Evolutionary conservation across 2,888 invertebrate species (phyloP), one percentile per base, ranked within the genome.

Genomic region (Nomada ruficornis): DNA sequence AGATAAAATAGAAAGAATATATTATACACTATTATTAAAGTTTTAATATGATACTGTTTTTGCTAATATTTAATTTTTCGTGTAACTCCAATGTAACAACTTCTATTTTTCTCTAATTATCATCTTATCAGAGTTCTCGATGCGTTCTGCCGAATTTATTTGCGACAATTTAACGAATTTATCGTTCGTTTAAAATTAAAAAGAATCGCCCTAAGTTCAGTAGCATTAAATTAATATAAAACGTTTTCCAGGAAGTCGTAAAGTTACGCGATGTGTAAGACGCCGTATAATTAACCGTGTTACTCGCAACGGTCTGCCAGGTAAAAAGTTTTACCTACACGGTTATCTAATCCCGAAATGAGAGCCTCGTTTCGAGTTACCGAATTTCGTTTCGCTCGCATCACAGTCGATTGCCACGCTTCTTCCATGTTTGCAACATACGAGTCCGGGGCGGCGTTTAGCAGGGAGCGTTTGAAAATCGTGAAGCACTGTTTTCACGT

Each of bases 401-500:
- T 36, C 26, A 44, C 20, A 4, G 20, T 13, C 13, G 26, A 74
- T 74, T 44, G 44, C 59, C 47, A 71, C 65, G 75, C 59, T 36
- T 75, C 18, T 52, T 62, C 65, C 15, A 50, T 50, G 26, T 13
- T 64, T 75, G 52, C 60, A 11, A 36, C 52, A 67, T 54, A 44
- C 52, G 42, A 57, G 64, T 60, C 59, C 57, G 13, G 50, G 13
- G 18, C 65, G 44, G 44, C n/a, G 60, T 75, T 75, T 75, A 65
- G 65, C 52, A 60, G n/a, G 65, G 60, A 67, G 36, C 54, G 23
- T 65, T 67, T 54, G 75, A 67, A 75, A 75, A 54, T 59, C 64
- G 23, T 13, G 18, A 68, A 54, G 77, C 52, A 74, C 60, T 44
- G 65, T 47, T 74, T 44, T 47, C 18, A n/a, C 18, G 57, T 63